A percentile compares a stretch with the other conserved stretches of the same genome.
Conservation (phyloP, 2,113 vertebrate genomes). For the Xiphophorus couchianus region DNA sequence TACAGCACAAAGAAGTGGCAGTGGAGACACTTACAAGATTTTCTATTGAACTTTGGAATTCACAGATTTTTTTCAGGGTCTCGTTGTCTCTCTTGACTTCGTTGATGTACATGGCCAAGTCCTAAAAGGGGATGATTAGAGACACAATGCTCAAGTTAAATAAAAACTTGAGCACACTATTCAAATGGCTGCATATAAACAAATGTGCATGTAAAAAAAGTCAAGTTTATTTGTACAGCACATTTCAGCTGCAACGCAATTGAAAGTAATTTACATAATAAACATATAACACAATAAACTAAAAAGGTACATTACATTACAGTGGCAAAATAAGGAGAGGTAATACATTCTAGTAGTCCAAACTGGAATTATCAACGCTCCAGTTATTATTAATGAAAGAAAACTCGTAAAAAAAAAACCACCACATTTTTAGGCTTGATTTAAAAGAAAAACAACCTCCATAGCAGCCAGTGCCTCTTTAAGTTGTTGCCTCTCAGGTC, state of each 20-base stretch:
- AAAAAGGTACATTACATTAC: too few relatives aligned
- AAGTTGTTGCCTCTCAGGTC: slow-evolving; percentile 91
- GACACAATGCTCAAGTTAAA: background rate
- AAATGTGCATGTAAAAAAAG: background rate
- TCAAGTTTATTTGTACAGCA: too few relatives aligned
- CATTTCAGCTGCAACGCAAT: too few relatives aligned
- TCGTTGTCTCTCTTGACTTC: slow-evolving; percentile 98
- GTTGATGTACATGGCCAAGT: slow-evolving; percentile 98
- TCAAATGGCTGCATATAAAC: background rate
- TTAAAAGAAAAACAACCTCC: slow-evolving; percentile 82
- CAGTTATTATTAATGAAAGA: too few relatives aligned
- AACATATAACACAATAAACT: too few relatives aligned
- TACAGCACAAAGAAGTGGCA: too few relatives aligned
- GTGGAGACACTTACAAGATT: slow-evolving; percentile 86
- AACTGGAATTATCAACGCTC: too few relatives aligned
- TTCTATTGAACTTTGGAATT: slow-evolving; percentile 97
- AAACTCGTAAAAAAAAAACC: too few relatives aligned
- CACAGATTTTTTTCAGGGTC: slow-evolving; percentile 96
- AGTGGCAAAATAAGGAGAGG: too few relatives aligned
- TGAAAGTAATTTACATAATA: background rate
- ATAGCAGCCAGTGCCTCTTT: slow-evolving; percentile 96
- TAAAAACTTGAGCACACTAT: slow-evolving; percentile 2
- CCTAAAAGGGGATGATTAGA: slow-evolving; percentile 73
- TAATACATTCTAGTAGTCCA: too few relatives aligned
- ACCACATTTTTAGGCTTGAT: too few relatives aligned